Percentiles rank a stretch among this genome's conserved stretches.
These are phyloP conservation scores for Gymnosoma rotundatum DNA, from an alignment of 2,888 invertebrate genomes.

Conservation along the genomic window DNA sequence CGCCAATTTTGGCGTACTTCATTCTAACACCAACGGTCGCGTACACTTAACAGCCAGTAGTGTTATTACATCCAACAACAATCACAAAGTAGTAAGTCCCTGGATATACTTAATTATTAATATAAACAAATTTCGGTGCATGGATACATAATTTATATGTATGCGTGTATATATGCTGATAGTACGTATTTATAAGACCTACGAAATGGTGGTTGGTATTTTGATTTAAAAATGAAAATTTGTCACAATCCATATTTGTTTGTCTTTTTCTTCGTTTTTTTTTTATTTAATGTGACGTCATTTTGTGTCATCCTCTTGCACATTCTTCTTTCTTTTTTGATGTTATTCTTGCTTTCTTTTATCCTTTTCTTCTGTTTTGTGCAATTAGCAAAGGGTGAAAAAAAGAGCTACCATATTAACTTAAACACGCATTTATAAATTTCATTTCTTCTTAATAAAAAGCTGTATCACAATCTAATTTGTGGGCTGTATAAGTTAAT, in stretches of 20 bases:
- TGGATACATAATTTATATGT: neutral
- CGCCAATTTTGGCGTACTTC: conserved; percentile 75
- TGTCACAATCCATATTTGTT: neutral
- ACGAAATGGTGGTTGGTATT: conserved; percentile 17
- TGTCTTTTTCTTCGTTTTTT: neutral
- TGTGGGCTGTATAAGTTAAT: too few relatives aligned
- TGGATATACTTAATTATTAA: conserved; percentile 2
- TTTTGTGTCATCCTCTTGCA: conserved; percentile 1
- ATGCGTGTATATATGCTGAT: neutral
- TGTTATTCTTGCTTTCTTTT: neutral
- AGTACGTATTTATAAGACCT: conserved; percentile 1
- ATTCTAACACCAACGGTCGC: conserved; percentile 69
- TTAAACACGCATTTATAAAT: too few relatives aligned
- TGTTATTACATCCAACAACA: conserved; percentile 42
- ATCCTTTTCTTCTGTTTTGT: neutral
- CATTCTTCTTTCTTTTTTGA: neutral
- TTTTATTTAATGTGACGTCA: neutral
- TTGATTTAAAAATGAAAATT: neutral
- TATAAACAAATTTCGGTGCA: neutral
- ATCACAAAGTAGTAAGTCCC: conserved; percentile 75
- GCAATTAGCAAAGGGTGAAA: neutral
- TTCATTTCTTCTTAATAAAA: too few relatives aligned
- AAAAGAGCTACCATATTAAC: neutral
- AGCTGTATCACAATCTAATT: too few relatives aligned
- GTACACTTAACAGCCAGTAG: conserved; percentile 13